These are phyloP conservation scores for Copidosoma floridanum DNA, from an alignment of 1,140 invertebrate species.

Conservation along the genomic window DNA sequence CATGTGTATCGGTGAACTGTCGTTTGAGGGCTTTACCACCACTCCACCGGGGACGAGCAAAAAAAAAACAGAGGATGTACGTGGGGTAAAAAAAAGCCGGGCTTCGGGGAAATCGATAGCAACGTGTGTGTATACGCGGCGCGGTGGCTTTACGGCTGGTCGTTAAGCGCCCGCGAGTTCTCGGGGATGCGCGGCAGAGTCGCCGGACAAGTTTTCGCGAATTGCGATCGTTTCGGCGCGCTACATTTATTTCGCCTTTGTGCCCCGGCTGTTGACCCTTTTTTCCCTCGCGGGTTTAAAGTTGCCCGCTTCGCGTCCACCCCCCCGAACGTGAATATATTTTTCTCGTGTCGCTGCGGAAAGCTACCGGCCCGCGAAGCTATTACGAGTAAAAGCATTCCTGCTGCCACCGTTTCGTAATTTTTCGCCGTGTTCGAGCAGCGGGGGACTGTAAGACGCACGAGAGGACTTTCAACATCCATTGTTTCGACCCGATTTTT, in stretches of 20 bases:
- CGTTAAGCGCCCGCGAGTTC: conserved; percentile 16
- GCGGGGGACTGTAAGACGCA: too few species aligned
- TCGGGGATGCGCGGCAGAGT: background rate
- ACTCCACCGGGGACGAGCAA: too few species aligned
- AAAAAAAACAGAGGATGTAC: background rate
- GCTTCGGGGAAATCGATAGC: conserved; percentile 14
- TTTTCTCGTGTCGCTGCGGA: background rate
- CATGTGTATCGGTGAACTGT: background rate
- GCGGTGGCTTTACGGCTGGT: conserved; percentile 20
- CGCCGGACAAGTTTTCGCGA: conserved; percentile 13
- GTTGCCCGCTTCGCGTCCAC: conserved; percentile 8
- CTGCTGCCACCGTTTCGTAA: background rate
- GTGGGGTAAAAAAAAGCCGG: conserved; percentile 3
- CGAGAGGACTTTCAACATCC: too few species aligned
- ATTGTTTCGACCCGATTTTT: too few species aligned
- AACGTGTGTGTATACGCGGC: conserved; percentile 6
- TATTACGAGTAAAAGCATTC: background rate
- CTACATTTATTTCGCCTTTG: conserved; percentile 20
- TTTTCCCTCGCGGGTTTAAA: background rate
- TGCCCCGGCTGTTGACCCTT: background rate
- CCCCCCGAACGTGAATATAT: conserved; percentile 1
- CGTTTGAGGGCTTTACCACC: too few species aligned
- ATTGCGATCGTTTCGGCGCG: conserved; percentile 21
- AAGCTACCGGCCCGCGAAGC: background rate
- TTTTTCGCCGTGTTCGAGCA: too few species aligned